Percentiles rank a stretch among this genome's conserved stretches.
Conservation (phyloP, 1,140 invertebrate species). For the Anthonomus grandis region DNA sequence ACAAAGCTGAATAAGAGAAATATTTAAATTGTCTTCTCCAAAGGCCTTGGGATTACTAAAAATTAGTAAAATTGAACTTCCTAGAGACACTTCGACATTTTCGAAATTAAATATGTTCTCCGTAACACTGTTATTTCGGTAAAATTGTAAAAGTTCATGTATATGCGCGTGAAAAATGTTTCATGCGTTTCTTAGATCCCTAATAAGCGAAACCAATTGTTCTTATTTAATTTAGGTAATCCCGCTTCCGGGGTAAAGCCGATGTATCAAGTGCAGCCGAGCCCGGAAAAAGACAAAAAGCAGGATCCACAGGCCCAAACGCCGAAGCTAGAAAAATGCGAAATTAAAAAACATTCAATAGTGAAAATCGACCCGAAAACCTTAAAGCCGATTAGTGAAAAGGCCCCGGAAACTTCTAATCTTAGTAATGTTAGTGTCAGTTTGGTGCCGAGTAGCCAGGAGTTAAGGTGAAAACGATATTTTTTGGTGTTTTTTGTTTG, state of each 20-base stretch:
- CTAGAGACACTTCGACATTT: too few species aligned
- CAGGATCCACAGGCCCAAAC: constrained; percentile 10
- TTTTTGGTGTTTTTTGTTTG: background rate
- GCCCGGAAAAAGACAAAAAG: constrained; percentile 42
- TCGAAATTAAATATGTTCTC: too few species aligned
- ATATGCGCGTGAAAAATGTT: too few species aligned
- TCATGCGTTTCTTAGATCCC: background rate
- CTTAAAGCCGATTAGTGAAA: constrained; percentile 55
- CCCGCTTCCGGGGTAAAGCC: constrained; percentile 61
- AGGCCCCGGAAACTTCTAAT: constrained; percentile 50
- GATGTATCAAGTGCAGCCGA: constrained; percentile 53
- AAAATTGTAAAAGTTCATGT: too few species aligned
- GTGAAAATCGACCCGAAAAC: constrained; percentile 63
- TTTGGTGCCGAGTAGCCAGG: constrained; percentile 5
- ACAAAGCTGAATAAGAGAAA: too few species aligned
- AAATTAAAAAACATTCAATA: constrained; percentile 48
- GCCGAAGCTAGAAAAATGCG: constrained; percentile 26
- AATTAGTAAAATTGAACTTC: background rate
- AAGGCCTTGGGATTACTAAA: background rate
- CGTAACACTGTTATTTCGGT: too few species aligned
- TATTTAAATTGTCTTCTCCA: background rate
- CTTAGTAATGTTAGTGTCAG: constrained; percentile 42
- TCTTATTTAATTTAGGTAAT: constrained; percentile 44
- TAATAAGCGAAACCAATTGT: too few species aligned
- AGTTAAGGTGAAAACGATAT: constrained; percentile 8